phyloP scores from a whole-genome alignment of 1,140 invertebrate species.

The Hycleus cichorii region DNA sequence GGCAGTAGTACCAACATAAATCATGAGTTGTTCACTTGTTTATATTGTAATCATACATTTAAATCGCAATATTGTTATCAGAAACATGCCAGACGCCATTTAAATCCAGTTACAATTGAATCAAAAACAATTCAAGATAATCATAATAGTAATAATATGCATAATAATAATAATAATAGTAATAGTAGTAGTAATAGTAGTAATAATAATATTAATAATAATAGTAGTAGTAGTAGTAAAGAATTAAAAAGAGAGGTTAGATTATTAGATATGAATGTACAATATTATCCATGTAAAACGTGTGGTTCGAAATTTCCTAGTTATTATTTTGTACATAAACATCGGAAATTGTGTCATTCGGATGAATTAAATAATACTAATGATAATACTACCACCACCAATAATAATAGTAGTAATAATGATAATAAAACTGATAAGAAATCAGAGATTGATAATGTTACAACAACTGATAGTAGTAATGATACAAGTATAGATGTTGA shows the following conservation, averaged over 20 bases:
- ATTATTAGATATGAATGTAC: slow-evolving; percentile 69
- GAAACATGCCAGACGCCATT: slow-evolving; percentile 66
- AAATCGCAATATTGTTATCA: slow-evolving; percentile 77
- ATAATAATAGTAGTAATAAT: slow-evolving; percentile 32
- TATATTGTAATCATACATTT: slow-evolving; percentile 72
- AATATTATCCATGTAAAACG: slow-evolving; percentile 88
- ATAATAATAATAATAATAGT: too few species aligned
- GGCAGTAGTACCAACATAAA: too few species aligned
- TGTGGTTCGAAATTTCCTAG: slow-evolving; percentile 87
- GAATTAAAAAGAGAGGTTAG: slow-evolving; percentile 49
- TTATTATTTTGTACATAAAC: slow-evolving; percentile 90
- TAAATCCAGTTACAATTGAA: slow-evolving; percentile 47
- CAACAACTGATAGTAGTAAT: slow-evolving; percentile 10
- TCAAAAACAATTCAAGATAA: slow-evolving; percentile 18
- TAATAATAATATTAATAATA: too few species aligned
- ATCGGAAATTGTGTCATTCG: slow-evolving; percentile 75
- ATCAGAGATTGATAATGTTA: slow-evolving; percentile 16
- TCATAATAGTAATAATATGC: too few species aligned
- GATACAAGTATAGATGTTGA: slow-evolving; percentile 36
- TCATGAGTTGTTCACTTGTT: slow-evolving; percentile 55
- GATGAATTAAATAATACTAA: slow-evolving; percentile 46
- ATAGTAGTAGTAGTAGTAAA: slow-evolving; percentile 10
- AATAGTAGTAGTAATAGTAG: neutral
- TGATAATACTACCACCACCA: slow-evolving; percentile 31
- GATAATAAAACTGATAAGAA: slow-evolving; percentile 37